Evolutionary conservation across 2,888 invertebrate genomes (phyloP).

Genomic region (Plebejus argus): DNA sequence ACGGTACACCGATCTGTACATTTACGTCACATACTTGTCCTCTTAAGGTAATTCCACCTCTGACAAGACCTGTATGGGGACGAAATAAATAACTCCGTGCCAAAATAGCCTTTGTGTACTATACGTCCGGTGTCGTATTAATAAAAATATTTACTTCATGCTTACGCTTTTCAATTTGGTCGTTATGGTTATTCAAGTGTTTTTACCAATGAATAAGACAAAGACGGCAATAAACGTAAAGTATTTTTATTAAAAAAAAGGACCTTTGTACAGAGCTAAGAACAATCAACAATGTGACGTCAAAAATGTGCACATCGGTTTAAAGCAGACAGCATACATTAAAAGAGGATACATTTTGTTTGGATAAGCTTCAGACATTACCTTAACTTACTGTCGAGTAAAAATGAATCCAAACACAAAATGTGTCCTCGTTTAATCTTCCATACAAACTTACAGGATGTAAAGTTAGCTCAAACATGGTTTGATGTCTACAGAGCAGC

Average conservation of each 20-base stretch:
- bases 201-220: background rate
- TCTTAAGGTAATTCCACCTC: background rate
- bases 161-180: background rate
- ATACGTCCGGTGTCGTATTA: no score
- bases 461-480: conserved; percentile 35
- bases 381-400: background rate
- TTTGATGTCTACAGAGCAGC: conserved; percentile 30
- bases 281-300: background rate
- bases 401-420: background rate
- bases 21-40: conserved; percentile 25
- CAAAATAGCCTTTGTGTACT: no score
- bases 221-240: background rate
- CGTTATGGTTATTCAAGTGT: background rate
- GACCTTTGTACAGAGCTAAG: background rate
- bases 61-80: background rate
- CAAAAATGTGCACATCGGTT: conserved; percentile 4
- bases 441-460: conserved; percentile 29
- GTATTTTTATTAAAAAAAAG: background rate
- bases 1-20: background rate
- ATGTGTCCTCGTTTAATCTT: background rate
- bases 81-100: no score
- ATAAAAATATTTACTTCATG: background rate
- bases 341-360: background rate
- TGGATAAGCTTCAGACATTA: background rate
- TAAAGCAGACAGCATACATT: background rate